Percentiles rank a stretch among this genome's conserved stretches.
phyloP scores from a whole-genome alignment of 1,140 invertebrate genomes.

The Drosophila ercepeae region DNA sequence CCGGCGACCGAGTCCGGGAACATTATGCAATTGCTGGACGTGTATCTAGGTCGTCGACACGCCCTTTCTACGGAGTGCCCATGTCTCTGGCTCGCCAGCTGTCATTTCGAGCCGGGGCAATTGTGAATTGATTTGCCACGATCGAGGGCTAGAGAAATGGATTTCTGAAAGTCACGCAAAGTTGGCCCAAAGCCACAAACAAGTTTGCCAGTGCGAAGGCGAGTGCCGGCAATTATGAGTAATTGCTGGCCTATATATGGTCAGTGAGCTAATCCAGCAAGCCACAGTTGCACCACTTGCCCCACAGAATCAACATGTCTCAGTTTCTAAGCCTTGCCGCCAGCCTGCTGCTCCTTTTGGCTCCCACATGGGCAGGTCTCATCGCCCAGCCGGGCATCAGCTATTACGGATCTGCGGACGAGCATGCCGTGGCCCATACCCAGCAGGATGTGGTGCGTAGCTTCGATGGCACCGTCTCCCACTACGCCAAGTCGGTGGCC shows the following conservation, averaged over 20 bases:
- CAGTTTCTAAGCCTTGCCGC: slow-evolving; percentile 74
- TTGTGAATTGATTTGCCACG: slow-evolving; percentile 75
- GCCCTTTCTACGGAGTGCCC: too few relatives aligned
- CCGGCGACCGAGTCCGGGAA: neutral
- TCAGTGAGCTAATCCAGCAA: neutral
- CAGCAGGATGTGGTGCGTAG: slow-evolving; percentile 85
- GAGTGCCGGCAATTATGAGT: slow-evolving; percentile 38
- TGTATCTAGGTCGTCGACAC: slow-evolving; percentile 60
- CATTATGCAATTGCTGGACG: slow-evolving; percentile 59
- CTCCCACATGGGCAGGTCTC: slow-evolving; percentile 81
- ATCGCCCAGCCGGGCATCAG: slow-evolving; percentile 61
- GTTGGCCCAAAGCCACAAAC: slow-evolving; percentile 41
- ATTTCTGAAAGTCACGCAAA: slow-evolving; percentile 80
- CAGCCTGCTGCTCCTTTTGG: slow-evolving; percentile 70
- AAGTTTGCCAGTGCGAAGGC: slow-evolving; percentile 12
- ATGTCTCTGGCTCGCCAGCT: slow-evolving; percentile 24
- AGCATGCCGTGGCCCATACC: slow-evolving; percentile 85
- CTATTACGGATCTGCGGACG: slow-evolving; percentile 57
- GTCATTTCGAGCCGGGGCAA: slow-evolving; percentile 52
- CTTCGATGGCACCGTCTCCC: slow-evolving; percentile 86
- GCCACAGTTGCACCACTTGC: slow-evolving; percentile 57
- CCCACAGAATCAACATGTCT: slow-evolving; percentile 47
- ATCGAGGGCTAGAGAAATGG: slow-evolving; percentile 72
- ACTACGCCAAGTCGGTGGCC: slow-evolving; percentile 87
- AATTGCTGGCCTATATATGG: slow-evolving; percentile 60